Evolutionary conservation across 2,888 invertebrate species (phyloP), one percentile per base, ranked within the genome.

Genomic region (Reticulitermes lucifugus): DNA sequence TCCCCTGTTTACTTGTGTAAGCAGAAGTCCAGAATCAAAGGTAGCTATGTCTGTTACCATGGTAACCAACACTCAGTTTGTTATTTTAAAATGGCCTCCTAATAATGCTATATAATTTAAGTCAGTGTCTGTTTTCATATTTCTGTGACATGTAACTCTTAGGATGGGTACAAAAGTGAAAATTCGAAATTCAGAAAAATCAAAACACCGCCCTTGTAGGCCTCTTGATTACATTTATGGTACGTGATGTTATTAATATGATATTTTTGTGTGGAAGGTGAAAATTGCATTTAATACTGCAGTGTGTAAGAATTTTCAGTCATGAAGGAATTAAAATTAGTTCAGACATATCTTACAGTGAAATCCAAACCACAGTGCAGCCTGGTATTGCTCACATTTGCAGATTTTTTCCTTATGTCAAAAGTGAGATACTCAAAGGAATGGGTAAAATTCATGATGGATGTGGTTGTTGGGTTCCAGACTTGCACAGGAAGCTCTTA

Each of bases 211-310:
- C 9, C 65, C 65, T n/a, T 65, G 12, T 25, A 65, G 65, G 25
- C 65, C 65, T 12, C 14, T 65, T n/a, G 65, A 65, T 65, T 65
- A 65, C 65, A 65, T 65, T 25, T 65, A 65, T 65, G 65, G 65
- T 65, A 65, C 25, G 65, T 25, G 25, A 25, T 65, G 25, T 25
- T 25, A n/a, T 65, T n/a, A 65, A 65, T n/a, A 65, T 65, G 25
- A 65, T 1, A 65, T n/a, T 4, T 65, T 65, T 12, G 1, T 25
- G 9, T 25, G n/a, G 25, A n/a, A 65, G 65, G n/a, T 65, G 65
- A 5, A 25, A 18, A 5, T 65, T 60, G 3, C 35, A 35, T 35
- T 22, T 60, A 60, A 22, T 60, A 22, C n/a, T 65, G 65, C 65
- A n/a, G 1, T 65, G 21, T 60, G 18, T 60, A n/a, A 12, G 46